Evolutionary conservation across 2,888 invertebrate genomes (phyloP).

Genomic region (Exocentrus adspersus): DNA sequence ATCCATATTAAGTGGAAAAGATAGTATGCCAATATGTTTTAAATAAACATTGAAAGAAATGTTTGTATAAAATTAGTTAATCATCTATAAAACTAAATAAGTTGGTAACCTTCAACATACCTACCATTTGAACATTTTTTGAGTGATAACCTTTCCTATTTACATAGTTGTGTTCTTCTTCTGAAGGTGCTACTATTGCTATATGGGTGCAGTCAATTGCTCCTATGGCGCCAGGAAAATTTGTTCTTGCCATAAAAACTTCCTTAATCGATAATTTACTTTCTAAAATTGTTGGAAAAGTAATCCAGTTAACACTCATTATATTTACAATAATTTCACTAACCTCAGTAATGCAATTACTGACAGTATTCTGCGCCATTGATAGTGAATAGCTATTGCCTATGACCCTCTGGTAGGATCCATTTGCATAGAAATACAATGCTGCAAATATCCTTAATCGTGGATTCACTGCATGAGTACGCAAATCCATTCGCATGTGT

Average conservation of each 20-base stretch:
- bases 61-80: conserved; percentile 20
- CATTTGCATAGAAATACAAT: conserved; percentile 17
- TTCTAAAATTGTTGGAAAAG: conserved; percentile 18
- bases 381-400: conserved; percentile 1
- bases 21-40: no score
- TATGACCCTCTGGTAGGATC: conserved; percentile 17
- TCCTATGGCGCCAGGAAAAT: conserved; percentile 9
- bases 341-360: conserved; percentile 18
- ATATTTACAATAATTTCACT: conserved; percentile 7
- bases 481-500: conserved; percentile 11
- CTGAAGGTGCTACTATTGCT: conserved; percentile 1
- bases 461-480: conserved; percentile 6
- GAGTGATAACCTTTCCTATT: conserved; percentile 23
- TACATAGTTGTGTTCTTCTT: conserved; percentile 21
- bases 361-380: conserved; percentile 19
- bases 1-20: no score
- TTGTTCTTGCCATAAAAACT: conserved; percentile 5
- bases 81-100: conserved; percentile 2
- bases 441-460: conserved; percentile 2
- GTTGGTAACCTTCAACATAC: not conserved
- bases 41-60: not conserved
- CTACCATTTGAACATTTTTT: conserved; percentile 20
- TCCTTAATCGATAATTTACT: conserved; percentile 10
- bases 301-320: conserved; percentile 21
- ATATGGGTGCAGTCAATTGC: conserved; percentile 18